Conservation (phyloP, 2,797 vertebrate genomes). For the Xerus rutilus region DNA sequence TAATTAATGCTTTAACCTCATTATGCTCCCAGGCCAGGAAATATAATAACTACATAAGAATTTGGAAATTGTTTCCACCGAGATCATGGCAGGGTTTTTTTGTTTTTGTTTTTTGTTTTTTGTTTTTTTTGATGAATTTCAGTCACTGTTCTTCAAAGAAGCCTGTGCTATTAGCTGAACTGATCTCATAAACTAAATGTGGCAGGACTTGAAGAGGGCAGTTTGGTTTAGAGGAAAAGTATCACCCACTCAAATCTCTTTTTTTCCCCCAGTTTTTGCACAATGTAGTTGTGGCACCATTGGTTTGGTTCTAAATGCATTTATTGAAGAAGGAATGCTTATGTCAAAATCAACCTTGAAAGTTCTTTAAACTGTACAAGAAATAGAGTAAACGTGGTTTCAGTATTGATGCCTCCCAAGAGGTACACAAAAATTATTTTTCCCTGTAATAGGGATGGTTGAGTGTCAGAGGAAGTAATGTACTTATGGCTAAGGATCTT, state of each 20-base stretch:
- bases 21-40: conserved; percentile 73
- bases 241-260: background rate
- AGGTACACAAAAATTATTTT: background rate
- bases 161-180: conserved; percentile 68
- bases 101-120: background rate
- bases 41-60: conserved; percentile 66
- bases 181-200: conserved; percentile 43
- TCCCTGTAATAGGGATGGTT: background rate
- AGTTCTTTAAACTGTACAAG: background rate
- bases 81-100: conserved; percentile 45
- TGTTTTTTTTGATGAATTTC: conserved; percentile 62
- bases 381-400: background rate
- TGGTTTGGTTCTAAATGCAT: background rate
- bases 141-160: conserved; percentile 76
- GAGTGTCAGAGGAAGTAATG: background rate
- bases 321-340: background rate
- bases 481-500: background rate
- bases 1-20: conserved; percentile 80
- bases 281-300: background rate
- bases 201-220: background rate
- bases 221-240: conserved; percentile 3
- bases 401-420: background rate
- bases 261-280: background rate
- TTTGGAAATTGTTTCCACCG: conserved; percentile 73
- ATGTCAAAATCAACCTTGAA: conserved; percentile 9